Evolutionary conservation across 2,113 vertebrate genomes (phyloP), one percentile per base, ranked within the genome.

Genomic region (Urocolius indicus): DNA sequence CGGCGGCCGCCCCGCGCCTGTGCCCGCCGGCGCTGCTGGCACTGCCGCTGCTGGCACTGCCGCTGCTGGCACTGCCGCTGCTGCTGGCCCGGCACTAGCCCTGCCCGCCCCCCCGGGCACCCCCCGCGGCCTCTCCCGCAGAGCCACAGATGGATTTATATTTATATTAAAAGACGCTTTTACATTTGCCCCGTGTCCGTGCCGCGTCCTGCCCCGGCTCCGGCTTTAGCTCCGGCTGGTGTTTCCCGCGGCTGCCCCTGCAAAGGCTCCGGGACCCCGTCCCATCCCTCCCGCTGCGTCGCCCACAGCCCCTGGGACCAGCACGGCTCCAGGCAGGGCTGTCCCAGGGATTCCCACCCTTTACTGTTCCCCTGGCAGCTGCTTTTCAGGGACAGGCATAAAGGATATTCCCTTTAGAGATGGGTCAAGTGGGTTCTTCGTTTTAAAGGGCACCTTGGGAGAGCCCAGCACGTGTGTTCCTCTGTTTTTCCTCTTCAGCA

Each of bases 141-240:
- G 96, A 95, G 72, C 88, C 97, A 97, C 97, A 98, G 97, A 96
- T 96, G 97, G 75, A 96, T 97, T 96, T 98, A 98, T 98, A 97
- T 98, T 98, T 98, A 86, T 98, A 98, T 93, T 97, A 98, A 98
- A 96, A 95, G 81, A 95, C 54, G 5, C 73, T 97, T 97, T 97
- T 97, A 95, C 93, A 94, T 84, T 96, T 95, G 79, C 80, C n/a
- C 65, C 4, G 34, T 69, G 66, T 84, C 65, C 78, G 34, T 87
- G 87, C 59, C 2, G 1, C 2, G 2, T n/a, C 26, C 6, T 66
- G 68, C 54, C 78, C 29, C 38, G 43, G 32, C 27, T 34, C 62
- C 1, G 0, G 19, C 10, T 89, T 89, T 45, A 66, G 45, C 59
- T 9, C 30, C 1, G 1, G 34, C 48, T 29, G 61, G 21, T 14